Conservation (phyloP, 2,888 invertebrate species). For the Yponomeuta cagnagella region DNA sequence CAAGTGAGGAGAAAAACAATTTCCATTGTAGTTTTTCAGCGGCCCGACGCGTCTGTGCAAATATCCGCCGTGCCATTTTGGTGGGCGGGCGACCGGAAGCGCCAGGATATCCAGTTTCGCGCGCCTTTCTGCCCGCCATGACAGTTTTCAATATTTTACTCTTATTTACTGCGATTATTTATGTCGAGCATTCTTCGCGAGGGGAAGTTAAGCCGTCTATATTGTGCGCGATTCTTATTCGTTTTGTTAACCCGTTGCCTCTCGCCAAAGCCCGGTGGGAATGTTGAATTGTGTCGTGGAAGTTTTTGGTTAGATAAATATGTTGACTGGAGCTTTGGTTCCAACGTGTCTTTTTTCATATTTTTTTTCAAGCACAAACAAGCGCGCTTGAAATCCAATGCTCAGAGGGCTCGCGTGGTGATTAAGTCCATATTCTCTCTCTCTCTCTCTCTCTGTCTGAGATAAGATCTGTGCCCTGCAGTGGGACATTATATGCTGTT, state of each 20-base stretch:
- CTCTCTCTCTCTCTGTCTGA: no score
- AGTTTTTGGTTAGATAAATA: not conserved
- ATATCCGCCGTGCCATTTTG: constrained; percentile 72
- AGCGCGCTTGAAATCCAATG: no score
- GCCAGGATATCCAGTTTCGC: constrained; percentile 70
- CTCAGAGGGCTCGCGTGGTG: no score
- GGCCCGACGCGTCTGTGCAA: constrained; percentile 13
- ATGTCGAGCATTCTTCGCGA: constrained; percentile 60
- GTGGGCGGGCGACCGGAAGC: constrained; percentile 68
- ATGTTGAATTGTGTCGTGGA: no score
- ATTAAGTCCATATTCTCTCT: no score
- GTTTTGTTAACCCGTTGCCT: constrained; percentile 22
- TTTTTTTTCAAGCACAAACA: no score
- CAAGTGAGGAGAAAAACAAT: not conserved
- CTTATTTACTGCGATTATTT: constrained; percentile 74
- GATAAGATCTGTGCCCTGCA: no score
- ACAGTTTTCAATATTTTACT: constrained; percentile 74
- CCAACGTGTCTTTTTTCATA: no score
- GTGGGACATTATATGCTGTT: no score
- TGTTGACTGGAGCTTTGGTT: not conserved
- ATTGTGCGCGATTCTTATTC: constrained; percentile 38
- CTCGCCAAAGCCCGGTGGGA: no score
- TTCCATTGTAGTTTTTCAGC: constrained; percentile 4
- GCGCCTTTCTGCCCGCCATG: constrained; percentile 67
- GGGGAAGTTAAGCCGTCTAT: constrained; percentile 48